A percentile compares a stretch with the other conserved stretches of the same genome.
phyloP scores from a whole-genome alignment of 2,888 invertebrate species.

The Thumatha senex region DNA sequence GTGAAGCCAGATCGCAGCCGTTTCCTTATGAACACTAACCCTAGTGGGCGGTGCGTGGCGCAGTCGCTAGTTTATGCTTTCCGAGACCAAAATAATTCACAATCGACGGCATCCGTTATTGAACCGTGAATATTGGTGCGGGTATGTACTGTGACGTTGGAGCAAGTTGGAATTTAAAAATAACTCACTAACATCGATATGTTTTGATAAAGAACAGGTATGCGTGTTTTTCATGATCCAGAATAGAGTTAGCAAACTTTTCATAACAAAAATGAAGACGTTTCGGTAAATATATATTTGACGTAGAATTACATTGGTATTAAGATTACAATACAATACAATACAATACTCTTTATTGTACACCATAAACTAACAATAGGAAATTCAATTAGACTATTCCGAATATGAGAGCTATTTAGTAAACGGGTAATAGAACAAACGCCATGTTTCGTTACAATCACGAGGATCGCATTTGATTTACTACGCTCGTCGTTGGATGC shows the following conservation, averaged over 20 bases:
- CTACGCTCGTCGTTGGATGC: constrained; percentile 13
- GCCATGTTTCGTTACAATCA: constrained; percentile 30
- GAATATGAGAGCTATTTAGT: constrained; percentile 30
- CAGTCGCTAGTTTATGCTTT: constrained; percentile 67
- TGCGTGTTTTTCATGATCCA: constrained; percentile 21
- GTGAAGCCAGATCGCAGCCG: constrained; percentile 44
- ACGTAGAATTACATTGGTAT: constrained; percentile 22
- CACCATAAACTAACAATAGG: too few relatives aligned
- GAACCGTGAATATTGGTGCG: constrained; percentile 52
- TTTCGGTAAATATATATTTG: too few relatives aligned
- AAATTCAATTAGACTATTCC: too few relatives aligned
- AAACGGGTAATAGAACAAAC: constrained; percentile 30
- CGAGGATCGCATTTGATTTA: constrained; percentile 26
- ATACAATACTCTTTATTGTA: too few relatives aligned
- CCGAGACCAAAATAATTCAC: constrained; percentile 77
- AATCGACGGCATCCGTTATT: constrained; percentile 72
- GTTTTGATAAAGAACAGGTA: constrained; percentile 36
- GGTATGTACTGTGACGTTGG: constrained; percentile 41
- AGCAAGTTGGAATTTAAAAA: constrained; percentile 40
- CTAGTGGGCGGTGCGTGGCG: constrained; percentile 46
- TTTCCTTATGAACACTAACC: constrained; percentile 61
- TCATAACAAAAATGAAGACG: constrained; percentile 22
- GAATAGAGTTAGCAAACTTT: constrained; percentile 24
- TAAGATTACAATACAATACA: too few relatives aligned
- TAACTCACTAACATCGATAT: constrained; percentile 36